Evolutionary conservation across 2,113 vertebrate genomes (phyloP).

Genomic region (Formicarius rufipectus): DNA sequence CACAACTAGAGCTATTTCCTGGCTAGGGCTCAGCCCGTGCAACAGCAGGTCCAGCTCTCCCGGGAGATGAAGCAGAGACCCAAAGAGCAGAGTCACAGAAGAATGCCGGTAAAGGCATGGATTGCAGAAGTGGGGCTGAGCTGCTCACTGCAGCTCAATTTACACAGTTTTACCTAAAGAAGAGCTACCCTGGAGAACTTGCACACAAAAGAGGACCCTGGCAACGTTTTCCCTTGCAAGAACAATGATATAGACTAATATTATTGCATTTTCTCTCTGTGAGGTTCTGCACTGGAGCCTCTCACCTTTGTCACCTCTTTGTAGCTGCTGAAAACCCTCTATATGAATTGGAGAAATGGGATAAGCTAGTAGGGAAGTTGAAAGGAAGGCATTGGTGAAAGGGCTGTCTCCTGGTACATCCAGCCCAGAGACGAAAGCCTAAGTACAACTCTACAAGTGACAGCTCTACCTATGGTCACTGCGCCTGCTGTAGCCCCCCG

Average conservation of each 20-base stretch:
- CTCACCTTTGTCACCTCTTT: not conserved
- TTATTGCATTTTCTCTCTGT: not conserved
- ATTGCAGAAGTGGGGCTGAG: not conserved
- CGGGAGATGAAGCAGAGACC: not conserved
- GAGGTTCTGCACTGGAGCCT: not conserved
- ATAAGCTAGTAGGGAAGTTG: not conserved
- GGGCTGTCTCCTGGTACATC: not conserved
- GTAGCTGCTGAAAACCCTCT: not conserved
- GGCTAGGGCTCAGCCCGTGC: not conserved
- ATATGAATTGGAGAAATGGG: not conserved
- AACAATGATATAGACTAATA: not conserved
- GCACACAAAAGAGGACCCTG: rapidly evolving
- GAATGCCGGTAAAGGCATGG: not conserved
- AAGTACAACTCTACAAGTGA: not conserved
- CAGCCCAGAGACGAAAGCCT: not conserved
- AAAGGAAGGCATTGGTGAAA: not conserved
- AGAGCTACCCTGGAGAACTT: not conserved
- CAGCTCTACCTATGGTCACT: not conserved
- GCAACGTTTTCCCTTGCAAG: not conserved
- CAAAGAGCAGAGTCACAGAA: not conserved
- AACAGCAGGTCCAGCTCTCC: not conserved
- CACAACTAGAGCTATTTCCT: not conserved
- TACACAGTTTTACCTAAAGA: not conserved
- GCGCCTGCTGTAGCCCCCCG: not conserved
- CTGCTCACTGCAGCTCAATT: not conserved